Conservation (phyloP, 2,797 vertebrate genomes). For the Alectoris magna region DNA sequence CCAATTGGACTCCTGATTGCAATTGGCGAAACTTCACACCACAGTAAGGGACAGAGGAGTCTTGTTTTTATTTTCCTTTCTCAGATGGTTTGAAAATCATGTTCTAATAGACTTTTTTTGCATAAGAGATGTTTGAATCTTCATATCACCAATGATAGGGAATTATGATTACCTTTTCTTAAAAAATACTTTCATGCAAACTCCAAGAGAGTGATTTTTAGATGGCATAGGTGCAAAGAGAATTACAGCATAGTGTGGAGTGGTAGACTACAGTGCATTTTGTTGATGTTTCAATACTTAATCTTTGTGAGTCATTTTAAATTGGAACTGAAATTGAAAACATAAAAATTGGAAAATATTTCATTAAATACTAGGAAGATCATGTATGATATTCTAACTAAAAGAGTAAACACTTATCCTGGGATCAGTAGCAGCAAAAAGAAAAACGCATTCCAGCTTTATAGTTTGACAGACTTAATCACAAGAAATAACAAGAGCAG, state of each 20-base stretch:
- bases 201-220: neutral
- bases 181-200: neutral
- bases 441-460: neutral
- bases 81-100: neutral
- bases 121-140: neutral
- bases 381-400: neutral
- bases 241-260: neutral
- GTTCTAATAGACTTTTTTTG: neutral
- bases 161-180: neutral
- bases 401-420: neutral
- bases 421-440: neutral
- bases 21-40: neutral
- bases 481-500: neutral
- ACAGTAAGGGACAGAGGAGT: neutral
- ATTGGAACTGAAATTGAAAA: constrained; percentile 38
- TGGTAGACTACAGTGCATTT: neutral
- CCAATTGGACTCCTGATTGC: rapidly evolving
- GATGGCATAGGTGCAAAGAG: neutral
- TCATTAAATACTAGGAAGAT: neutral
- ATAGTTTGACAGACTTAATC: neutral
- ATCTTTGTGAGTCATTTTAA: neutral
- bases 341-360: neutral
- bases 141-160: neutral
- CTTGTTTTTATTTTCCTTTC: neutral
- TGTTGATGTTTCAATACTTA: neutral